Conservation (phyloP, 2,888 invertebrate species). For the Apomyelois bistriatella region DNA sequence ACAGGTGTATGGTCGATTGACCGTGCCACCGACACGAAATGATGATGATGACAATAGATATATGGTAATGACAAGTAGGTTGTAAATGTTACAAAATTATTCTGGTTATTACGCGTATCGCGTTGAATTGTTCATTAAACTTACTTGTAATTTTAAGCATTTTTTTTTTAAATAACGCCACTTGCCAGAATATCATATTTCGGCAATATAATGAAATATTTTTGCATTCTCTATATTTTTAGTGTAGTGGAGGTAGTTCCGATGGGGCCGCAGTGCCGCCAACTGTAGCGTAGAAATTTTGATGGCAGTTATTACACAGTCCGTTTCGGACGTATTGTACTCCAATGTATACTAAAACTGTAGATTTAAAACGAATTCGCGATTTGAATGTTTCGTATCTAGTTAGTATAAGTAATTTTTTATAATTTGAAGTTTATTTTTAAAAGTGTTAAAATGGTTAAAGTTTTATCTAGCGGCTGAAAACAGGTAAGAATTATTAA, state of each 20-base stretch:
- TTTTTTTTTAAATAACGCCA: too few species aligned
- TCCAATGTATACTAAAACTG: constrained; percentile 47
- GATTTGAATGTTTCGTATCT: constrained; percentile 12
- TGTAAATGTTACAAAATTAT: too few species aligned
- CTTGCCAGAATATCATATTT: too few species aligned
- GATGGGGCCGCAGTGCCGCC: constrained; percentile 45
- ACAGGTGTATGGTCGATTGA: too few species aligned
- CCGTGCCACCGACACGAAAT: too few species aligned
- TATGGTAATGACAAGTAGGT: too few species aligned
- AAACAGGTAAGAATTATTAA: too few species aligned
- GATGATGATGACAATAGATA: too few species aligned
- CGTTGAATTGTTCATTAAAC: too few species aligned
- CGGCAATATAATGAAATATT: not conserved
- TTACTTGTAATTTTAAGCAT: too few species aligned
- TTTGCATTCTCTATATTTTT: not conserved
- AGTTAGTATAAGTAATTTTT: not conserved
- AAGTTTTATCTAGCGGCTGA: too few species aligned
- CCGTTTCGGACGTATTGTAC: constrained; percentile 70
- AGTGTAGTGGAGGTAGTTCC: constrained; percentile 38
- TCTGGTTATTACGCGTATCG: too few species aligned
- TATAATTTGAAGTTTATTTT: not conserved
- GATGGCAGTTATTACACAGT: constrained; percentile 72
- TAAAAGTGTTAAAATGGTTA: not conserved
- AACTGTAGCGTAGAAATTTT: constrained; percentile 68
- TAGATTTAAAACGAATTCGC: constrained; percentile 27